A percentile compares a stretch with the other conserved stretches of the same genome.
Evolutionary conservation across 23 tunicate species (phyloP).

Genomic region (Styela clava): DNA sequence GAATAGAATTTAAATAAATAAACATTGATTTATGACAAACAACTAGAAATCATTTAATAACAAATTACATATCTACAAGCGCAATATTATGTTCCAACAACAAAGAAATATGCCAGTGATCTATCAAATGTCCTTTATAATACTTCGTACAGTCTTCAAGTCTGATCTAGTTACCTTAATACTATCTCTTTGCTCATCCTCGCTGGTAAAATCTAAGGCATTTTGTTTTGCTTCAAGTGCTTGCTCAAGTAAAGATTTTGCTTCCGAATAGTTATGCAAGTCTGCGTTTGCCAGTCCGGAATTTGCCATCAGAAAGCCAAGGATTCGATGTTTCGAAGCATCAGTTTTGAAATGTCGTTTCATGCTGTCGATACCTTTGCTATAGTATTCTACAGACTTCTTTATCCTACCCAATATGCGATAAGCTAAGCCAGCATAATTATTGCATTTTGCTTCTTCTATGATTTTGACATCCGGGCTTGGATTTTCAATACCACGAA

Average conservation of each 20-base stretch:
- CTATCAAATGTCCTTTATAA: background rate
- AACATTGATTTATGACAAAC: no score
- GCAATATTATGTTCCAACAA: no score
- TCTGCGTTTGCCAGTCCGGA: background rate
- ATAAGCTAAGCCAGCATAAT: background rate
- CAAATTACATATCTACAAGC: no score
- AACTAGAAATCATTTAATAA: no score
- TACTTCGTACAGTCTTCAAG: background rate
- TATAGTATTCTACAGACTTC: background rate
- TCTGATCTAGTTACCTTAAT: background rate
- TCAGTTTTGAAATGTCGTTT: background rate
- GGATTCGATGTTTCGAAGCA: background rate
- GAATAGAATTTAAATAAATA: no score
- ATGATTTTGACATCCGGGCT: background rate
- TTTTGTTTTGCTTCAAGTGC: background rate
- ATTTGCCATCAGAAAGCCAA: background rate
- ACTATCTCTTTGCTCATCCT: background rate
- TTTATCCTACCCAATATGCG: background rate
- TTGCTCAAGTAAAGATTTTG: background rate
- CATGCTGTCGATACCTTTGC: background rate
- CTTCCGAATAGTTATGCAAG: background rate
- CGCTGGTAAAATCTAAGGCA: background rate
- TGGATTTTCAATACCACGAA: background rate
- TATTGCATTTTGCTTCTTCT: background rate
- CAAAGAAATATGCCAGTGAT: background rate